Percentiles rank a stretch among this genome's conserved stretches.
These are phyloP conservation scores for Drosophila siamana DNA, from an alignment of 2,888 invertebrate genomes.

Conservation along the genomic window DNA sequence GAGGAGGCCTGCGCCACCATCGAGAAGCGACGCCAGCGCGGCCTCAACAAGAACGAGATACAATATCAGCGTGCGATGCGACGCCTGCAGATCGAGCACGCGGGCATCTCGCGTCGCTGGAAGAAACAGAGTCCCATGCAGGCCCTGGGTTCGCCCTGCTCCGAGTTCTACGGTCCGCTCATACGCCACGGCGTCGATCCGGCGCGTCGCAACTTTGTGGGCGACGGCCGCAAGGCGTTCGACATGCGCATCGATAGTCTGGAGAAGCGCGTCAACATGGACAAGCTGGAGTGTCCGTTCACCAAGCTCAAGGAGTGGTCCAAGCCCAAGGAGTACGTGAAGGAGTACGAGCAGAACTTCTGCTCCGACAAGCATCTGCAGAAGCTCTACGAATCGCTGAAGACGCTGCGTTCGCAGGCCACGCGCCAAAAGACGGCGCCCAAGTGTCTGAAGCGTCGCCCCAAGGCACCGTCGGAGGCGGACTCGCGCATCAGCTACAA, in stretches of 20 bases:
- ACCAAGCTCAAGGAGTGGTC: conserved; percentile 80
- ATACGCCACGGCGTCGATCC: conserved; percentile 89
- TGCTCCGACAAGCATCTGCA: conserved; percentile 81
- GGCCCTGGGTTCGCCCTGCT: conserved; percentile 87
- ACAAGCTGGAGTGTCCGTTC: conserved; percentile 75
- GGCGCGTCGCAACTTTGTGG: conserved; percentile 86
- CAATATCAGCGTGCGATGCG: conserved; percentile 85
- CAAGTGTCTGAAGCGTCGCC: conserved; percentile 68
- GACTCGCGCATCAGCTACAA: conserved; percentile 3
- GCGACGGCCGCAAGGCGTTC: conserved; percentile 72
- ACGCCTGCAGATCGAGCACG: conserved; percentile 85
- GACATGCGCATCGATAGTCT: conserved; percentile 82
- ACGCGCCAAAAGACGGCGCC: conserved; percentile 68
- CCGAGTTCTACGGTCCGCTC: conserved; percentile 88
- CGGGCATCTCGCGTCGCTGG: conserved; percentile 84
- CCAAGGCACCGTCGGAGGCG: neutral
- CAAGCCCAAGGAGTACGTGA: conserved; percentile 77
- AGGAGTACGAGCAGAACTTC: conserved; percentile 83
- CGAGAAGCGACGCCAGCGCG: conserved; percentile 86
- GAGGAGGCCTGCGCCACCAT: conserved; percentile 86
- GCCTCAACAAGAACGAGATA: conserved; percentile 86
- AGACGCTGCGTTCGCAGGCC: conserved; percentile 71
- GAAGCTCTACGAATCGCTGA: conserved; percentile 81
- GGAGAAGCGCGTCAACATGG: conserved; percentile 75
- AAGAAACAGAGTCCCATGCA: conserved; percentile 85